phyloP scores from a whole-genome alignment of 2,113 vertebrate species.

The Sisor rabdophorus region DNA sequence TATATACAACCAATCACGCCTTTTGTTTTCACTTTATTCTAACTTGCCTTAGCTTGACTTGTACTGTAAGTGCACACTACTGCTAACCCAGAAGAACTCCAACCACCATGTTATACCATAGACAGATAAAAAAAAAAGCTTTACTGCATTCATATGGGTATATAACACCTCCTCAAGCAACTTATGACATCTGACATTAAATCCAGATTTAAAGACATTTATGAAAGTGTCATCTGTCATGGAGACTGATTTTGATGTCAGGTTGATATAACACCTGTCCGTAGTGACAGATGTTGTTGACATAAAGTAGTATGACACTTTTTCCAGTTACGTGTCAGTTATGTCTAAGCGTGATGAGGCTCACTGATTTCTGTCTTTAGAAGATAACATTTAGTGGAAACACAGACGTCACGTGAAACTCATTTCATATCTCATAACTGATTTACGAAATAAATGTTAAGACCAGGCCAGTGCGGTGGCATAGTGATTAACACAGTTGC shows the following conservation, averaged over 20 bases:
- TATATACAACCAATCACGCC: too few species aligned
- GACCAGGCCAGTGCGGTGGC: too few species aligned
- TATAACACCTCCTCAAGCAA: not conserved
- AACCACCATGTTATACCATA: not conserved
- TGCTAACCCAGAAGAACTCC: constrained; percentile 37
- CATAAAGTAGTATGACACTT: constrained; percentile 6
- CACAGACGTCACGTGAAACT: too few species aligned
- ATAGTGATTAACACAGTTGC: too few species aligned
- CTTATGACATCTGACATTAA: constrained; percentile 1
- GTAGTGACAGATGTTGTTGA: not conserved
- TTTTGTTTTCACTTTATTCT: constrained; percentile 55
- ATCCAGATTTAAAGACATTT: constrained; percentile 8
- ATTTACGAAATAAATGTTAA: not conserved
- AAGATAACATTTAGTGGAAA: not conserved
- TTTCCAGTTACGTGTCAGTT: not conserved
- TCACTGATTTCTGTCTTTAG: not conserved
- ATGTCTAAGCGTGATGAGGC: not conserved
- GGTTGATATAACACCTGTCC: constrained; percentile 15
- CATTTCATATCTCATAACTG: not conserved
- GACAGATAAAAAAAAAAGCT: too few species aligned
- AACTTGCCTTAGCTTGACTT: not conserved
- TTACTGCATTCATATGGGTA: not conserved
- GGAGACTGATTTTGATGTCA: constrained; percentile 1
- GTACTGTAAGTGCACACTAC: constrained; percentile 47
- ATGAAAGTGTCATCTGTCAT: constrained; percentile 6